These are phyloP conservation scores for Littorina saxatilis DNA, from an alignment of 1,140 invertebrate species.

Conservation along the genomic window DNA sequence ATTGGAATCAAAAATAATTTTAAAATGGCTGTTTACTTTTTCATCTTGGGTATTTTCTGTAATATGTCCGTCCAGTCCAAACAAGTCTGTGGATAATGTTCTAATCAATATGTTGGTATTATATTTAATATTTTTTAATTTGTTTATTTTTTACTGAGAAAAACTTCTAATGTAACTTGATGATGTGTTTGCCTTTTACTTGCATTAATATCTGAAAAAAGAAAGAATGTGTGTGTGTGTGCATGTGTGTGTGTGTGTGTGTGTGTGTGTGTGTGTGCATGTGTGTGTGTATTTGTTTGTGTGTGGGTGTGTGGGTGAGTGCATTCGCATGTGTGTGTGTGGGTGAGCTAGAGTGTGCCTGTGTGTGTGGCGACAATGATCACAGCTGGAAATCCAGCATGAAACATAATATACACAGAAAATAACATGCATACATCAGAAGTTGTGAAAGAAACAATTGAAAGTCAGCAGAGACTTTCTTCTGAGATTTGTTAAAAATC, in stretches of 20 bases:
- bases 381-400: no score
- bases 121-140: neutral
- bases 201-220: neutral
- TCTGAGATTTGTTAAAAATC: no score
- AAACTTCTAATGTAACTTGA: neutral
- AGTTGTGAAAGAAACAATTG: no score
- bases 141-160: no score
- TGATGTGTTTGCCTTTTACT: neutral
- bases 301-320: neutral
- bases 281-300: neutral
- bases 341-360: neutral
- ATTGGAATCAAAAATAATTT: no score
- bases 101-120: neutral
- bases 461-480: no score
- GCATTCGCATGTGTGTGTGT: neutral
- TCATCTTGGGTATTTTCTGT: no score
- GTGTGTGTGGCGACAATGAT: neutral
- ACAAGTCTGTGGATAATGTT: no score
- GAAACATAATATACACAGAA: no score
- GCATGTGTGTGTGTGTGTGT: neutral
- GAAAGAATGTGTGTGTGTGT: neutral
- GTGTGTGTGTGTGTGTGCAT: constrained; percentile 8
- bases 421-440: no score
- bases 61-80: no score
- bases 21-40: no score